Base-by-base conservation (phyloP, 2,888 invertebrate species). In the Plebejus argus region DNA sequence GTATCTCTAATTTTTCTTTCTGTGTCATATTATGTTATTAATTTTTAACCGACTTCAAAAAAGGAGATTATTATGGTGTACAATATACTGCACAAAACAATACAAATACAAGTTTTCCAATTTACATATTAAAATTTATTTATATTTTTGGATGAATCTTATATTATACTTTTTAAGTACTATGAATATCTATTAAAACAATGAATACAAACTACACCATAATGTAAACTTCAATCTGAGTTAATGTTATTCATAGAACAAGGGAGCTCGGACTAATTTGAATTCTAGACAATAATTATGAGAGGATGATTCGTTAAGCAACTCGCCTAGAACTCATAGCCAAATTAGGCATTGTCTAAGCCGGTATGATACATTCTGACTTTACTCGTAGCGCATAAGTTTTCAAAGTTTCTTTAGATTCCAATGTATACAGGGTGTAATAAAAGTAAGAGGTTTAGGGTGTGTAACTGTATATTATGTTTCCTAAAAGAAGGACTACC, bases 171-270 rank as follows among this genome's bases (percentile, higher is more conserved):
- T 58, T 20, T 61, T 61, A 35, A 20, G 8, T 71, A 71, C 39
- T 45, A 45, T 72, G 45, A 72, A 72, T 72, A 12, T 53, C 15
- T 23, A 74, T 74, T 74, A 74, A 53, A 53, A 53, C 28, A 74
- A 74, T 74, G 76, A 35, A 70, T 76, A 77, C 71, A 39, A 77
- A 77, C 77, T 39, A 58, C 18, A 56, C 15, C 56, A 72, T 61
- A 77, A 90, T 90, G 88, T 87, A 91, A 90, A 90, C 90, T 86
- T 85, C 79, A 83, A 85, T 89, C 86, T 87, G 86, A 87, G 87
- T 82, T 88, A 91, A 91, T 90, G 87, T 90, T 91, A 91, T 91
- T 90, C 90, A 90, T 90, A 87, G 90, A 89, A 88, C 84, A 87
- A 86, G 88, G 86, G 86, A 84, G 66, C 66, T 66, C 18, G 89